Evolutionary conservation across 2,888 invertebrate species (phyloP), one percentile per base, ranked within the genome.

Genomic region (Timema podura): DNA sequence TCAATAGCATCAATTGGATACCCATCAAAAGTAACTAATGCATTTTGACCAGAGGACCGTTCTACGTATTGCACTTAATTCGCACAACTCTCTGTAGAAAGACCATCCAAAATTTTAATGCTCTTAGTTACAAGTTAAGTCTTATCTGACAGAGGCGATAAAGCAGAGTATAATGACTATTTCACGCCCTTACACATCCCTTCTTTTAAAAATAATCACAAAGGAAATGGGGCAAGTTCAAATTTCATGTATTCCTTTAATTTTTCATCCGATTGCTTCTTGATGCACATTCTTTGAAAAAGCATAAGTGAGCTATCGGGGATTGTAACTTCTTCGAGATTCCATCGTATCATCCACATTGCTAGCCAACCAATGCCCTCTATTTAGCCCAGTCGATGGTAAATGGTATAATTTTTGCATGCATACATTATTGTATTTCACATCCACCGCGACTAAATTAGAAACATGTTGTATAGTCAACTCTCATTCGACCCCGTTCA

Each of bases 221-320:
- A 45, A n/a, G 68, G 57, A n/a, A 51, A 68, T 30, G 68, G 68
- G 0, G 45, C 44, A 59, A 68, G 45, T 47, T 68, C 68, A 16
- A 30, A 68, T 44, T 10, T 44, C 8, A 30, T 10, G 44, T 61
- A 61, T 8, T 61, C 61, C 13, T 8, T 5, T 10, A 61, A 45
- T 5, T 61, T 10, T 16, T 61, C 61, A 6, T 61, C 44, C 11
- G 61, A 44, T 61, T 44, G 30, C 10, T 61, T 61, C 13, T 30
- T 30, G 9, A 61, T 61, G 44, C 61, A 61, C 61, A 61, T 61
- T 13, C 61, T 61, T 6, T 61, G 61, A n/a, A 44, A 61, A 1
- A 30, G 61, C 13, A 45, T 61, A 13, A 61, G 61, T 7, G 61
- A 1, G 44, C 30, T 30, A 30, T 1, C 3, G 30, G 30, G 30